Evolutionary conservation across 2,888 invertebrate species (phyloP), one percentile per base, ranked within the genome.

Genomic region (Morpho helenor): DNA sequence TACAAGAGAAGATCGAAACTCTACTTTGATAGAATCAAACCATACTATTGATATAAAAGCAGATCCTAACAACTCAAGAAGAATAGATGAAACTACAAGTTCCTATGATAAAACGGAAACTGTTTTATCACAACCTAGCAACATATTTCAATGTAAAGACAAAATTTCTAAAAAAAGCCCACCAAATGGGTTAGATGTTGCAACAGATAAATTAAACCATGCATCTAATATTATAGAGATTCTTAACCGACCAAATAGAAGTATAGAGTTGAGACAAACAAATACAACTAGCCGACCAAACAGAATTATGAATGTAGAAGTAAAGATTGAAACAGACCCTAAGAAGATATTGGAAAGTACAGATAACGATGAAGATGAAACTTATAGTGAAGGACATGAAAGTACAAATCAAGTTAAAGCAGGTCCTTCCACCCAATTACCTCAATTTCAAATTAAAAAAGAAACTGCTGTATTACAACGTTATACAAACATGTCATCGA

Each of bases 201-300:
- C 51, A 23, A 43, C n/a, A 5, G 4, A 7, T 10, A 45, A 31
- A 39, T 45, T 6, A 31, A 53, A 53, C 7, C 10, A 46, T 40
- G 45, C 52, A 22, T 9, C 46, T 22, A 53, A 39, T 53, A 44
- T 53, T n/a, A 53, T 46, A 47, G 52, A 53, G 46, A 53, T 46
- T 46, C 22, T 53, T 2, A 53, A 53, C 10, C 39, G 52, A 46
- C 52, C 52, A 22, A 40, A 2, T 8, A 22, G 22, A 41, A 40
- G 4, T 45, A 53, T 53, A 41, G 22, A 41, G 40, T 10, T 16
- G 39, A 39, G 9, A 9, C n/a, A 40, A 22, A 16, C 40, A 7
- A 22, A 16, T 16, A 8, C 45, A 2, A 22, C 52, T 8, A 41
- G 16, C n/a, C 10, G 22, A 22, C 8, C 10, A 10, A 40, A 8